Evolutionary conservation across 2,797 vertebrate species (phyloP).

Genomic region (Apogon hyalosoma): DNA sequence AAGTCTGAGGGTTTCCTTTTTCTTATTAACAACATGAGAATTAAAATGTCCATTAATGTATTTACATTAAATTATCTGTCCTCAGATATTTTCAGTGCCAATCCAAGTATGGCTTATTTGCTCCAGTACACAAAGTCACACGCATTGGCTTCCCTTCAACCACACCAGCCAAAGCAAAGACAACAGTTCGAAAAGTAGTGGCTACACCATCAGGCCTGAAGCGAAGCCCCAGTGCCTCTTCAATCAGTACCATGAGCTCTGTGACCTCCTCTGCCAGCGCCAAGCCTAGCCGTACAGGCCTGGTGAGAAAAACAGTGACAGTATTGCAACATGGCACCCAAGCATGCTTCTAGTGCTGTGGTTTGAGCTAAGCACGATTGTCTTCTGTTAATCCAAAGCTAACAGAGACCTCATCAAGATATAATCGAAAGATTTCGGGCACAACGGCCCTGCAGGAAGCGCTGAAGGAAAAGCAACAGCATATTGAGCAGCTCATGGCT

Average conservation of each 20-base stretch:
- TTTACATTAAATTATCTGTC: conserved; percentile 35
- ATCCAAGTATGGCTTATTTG: conserved; percentile 95
- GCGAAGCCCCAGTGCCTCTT: conserved; percentile 95
- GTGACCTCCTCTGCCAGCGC: conserved; percentile 96
- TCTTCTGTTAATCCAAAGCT: conserved; percentile 83
- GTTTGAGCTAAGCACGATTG: conserved; percentile 10
- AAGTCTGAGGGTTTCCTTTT: background rate
- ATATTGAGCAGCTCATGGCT: conserved; percentile 97
- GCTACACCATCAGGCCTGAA: conserved; percentile 88
- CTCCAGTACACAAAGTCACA: conserved; percentile 97
- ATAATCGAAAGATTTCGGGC: conserved; percentile 96
- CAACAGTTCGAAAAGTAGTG: conserved; percentile 87
- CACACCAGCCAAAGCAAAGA: conserved; percentile 95
- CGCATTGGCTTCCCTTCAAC: conserved; percentile 98
- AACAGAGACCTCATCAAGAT: conserved; percentile 97
- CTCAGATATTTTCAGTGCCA: conserved; percentile 98
- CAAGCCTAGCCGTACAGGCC: conserved; percentile 96
- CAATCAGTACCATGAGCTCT: conserved; percentile 96
- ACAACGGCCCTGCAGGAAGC: conserved; percentile 98
- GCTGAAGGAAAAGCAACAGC: conserved; percentile 98
- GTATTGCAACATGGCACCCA: background rate
- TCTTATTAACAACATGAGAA: background rate
- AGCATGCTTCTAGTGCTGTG: background rate
- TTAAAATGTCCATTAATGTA: conserved; percentile 1
- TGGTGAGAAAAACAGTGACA: conserved; percentile 85